Evolutionary conservation across 2,797 vertebrate genomes (phyloP).

Genomic region (Stomatorhinus walkeri): DNA sequence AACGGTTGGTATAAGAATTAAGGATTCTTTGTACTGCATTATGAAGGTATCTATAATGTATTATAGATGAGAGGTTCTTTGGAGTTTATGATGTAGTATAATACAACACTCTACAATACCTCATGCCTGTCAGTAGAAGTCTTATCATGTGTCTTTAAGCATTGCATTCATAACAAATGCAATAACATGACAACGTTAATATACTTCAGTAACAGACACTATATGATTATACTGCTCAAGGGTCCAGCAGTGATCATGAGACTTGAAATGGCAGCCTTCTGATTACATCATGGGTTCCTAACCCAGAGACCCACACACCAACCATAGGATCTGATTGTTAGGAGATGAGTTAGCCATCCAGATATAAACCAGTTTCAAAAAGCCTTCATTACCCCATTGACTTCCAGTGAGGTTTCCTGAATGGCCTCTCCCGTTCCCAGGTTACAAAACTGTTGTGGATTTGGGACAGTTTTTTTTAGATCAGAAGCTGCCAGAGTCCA

Average conservation of each 20-base stretch:
- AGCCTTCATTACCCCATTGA: not conserved
- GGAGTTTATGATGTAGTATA: not conserved
- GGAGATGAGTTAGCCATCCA: not conserved
- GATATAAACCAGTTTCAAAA: not conserved
- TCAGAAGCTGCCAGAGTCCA: not conserved
- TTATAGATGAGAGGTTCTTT: not conserved
- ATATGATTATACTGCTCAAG: not conserved
- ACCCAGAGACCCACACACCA: not conserved
- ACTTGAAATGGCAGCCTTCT: not conserved
- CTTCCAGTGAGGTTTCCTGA: not conserved
- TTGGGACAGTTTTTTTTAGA: not conserved
- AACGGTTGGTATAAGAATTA: not conserved
- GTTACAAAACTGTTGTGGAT: not conserved
- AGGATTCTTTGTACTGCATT: not conserved
- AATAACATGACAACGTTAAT: not conserved
- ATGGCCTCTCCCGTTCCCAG: not conserved
- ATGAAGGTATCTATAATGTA: not conserved
- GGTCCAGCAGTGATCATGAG: not conserved
- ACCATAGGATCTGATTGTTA: not conserved
- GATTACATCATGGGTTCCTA: not conserved
- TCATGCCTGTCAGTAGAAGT: not conserved
- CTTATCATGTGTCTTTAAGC: not conserved
- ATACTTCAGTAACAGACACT: not conserved
- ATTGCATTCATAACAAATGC: not conserved
- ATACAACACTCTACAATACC: not conserved